Conservation (phyloP, 37 sponge, comb jelly and placozoan genomes). For the Beroe forskalii region DNA sequence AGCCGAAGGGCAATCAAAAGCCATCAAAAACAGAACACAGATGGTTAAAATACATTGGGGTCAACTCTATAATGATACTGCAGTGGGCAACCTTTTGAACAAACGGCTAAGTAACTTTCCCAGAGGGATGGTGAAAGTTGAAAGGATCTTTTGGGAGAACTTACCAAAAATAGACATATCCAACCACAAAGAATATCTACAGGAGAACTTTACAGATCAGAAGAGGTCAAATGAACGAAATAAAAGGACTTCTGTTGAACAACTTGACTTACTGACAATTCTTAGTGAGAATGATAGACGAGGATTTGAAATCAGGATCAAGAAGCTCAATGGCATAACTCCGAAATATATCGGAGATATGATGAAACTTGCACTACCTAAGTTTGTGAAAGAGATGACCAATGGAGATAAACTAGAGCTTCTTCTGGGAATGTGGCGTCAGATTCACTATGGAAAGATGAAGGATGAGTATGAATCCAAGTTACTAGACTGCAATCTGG, state of each 20-base stretch:
- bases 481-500: not conserved
- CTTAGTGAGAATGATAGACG: not conserved
- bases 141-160: not conserved
- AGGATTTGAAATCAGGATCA: not conserved
- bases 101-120: not conserved
- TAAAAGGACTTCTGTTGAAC: not conserved
- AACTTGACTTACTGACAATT: not conserved
- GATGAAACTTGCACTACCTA: not conserved
- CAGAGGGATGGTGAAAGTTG: not conserved
- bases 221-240: not conserved
- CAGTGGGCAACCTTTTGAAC: not conserved
- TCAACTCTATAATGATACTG: not conserved
- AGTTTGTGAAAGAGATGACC: conserved; percentile 1
- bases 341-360: not conserved
- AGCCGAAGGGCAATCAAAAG: not conserved
- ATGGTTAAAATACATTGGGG: conserved; percentile 1
- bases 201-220: not conserved
- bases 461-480: not conserved
- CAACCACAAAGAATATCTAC: not conserved
- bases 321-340: not conserved
- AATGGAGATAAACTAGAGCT: not conserved
- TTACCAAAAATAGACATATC: not conserved
- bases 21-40: not conserved
- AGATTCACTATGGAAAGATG: not conserved
- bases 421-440: not conserved